phyloP scores from a whole-genome alignment of 2,888 invertebrate genomes.

The Ephialtes manifestator region DNA sequence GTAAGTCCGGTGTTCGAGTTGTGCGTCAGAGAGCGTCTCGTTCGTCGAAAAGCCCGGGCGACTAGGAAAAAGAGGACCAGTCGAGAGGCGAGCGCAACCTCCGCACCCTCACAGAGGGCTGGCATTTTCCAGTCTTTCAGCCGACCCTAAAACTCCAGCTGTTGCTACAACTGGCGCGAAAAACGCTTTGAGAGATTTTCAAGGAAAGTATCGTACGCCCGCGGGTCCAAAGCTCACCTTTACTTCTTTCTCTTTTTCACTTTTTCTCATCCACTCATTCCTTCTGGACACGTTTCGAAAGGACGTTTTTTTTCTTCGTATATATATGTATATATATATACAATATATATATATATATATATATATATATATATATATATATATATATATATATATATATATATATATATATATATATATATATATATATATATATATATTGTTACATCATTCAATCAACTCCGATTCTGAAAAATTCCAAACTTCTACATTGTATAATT shows the following conservation, averaged over 20 bases:
- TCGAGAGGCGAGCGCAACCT: conserved; percentile 14
- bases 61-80: conserved; percentile 51
- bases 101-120: conserved; percentile 29
- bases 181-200: conserved; percentile 57
- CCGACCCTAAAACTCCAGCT: conserved; percentile 51
- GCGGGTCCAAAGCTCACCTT: conserved; percentile 29
- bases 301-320: neutral
- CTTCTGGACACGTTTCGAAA: neutral
- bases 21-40: conserved; percentile 21
- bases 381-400: too few species aligned
- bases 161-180: conserved; percentile 31
- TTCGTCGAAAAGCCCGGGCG: conserved; percentile 47
- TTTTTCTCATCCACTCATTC: conserved; percentile 8
- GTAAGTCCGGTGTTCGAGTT: conserved; percentile 58
- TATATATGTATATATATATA: neutral
- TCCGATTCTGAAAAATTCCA: neutral
- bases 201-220: conserved; percentile 52
- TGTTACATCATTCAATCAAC: neutral
- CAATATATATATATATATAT: too few species aligned
- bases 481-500: neutral
- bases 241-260: neutral
- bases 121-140: conserved; percentile 33
- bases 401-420: neutral
- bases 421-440: too few species aligned
- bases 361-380: too few species aligned